These are phyloP conservation scores for Sepiola atlantica DNA, from an alignment of 2,888 invertebrate genomes.

Conservation along the genomic window DNA sequence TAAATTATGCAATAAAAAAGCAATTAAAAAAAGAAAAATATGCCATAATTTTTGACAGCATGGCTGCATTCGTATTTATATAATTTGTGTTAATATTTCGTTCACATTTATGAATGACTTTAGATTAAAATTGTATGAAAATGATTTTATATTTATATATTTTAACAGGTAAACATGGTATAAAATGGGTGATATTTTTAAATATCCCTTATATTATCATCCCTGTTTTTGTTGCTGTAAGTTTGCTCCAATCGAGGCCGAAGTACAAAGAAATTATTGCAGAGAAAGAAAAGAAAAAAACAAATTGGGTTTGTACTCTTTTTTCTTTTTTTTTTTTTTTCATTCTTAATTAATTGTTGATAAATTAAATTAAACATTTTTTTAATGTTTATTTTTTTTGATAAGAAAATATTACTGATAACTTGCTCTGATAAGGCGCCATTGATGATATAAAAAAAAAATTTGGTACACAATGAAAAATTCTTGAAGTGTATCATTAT, in stretches of 20 bases:
- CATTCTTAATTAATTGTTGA: background rate
- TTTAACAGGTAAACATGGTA: conserved; percentile 67
- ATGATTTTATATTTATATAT: background rate
- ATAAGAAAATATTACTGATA: background rate
- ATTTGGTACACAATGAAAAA: too few species aligned
- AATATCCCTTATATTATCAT: conserved; percentile 70
- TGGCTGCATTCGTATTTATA: too few species aligned
- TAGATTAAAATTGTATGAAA: background rate
- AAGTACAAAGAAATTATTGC: background rate
- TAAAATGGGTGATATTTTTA: conserved; percentile 68
- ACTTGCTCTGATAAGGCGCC: too few species aligned
- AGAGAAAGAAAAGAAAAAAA: conserved; percentile 34
- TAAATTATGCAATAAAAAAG: too few species aligned
- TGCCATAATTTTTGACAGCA: too few species aligned
- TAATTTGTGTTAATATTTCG: too few species aligned
- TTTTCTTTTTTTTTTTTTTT: background rate
- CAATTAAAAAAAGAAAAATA: too few species aligned
- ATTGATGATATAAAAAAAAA: too few species aligned
- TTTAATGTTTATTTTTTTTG: background rate
- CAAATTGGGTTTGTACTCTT: background rate
- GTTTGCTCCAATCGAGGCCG: conserved; percentile 58
- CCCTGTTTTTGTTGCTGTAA: conserved; percentile 64
- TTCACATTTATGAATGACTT: background rate
- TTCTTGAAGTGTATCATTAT: too few species aligned
- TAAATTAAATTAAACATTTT: background rate